These are phyloP conservation scores for Zenarchopterus dispar DNA, from an alignment of 2,797 vertebrate genomes.

Conservation along the genomic window DNA sequence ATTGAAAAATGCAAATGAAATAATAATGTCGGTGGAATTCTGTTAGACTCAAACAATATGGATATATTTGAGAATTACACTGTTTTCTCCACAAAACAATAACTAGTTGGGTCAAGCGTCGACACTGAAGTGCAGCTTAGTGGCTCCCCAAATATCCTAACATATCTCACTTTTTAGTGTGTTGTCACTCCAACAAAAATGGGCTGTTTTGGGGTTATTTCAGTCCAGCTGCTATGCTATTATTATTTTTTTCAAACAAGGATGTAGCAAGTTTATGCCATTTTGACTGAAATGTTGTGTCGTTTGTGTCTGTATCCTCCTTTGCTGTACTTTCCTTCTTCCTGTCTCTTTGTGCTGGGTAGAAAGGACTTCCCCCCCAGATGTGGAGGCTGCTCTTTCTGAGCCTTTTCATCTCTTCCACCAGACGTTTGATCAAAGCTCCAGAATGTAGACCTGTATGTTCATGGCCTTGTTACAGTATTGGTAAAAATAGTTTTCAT, in stretches of 20 bases:
- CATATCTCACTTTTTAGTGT: constrained; percentile 32
- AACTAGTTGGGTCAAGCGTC: too few species aligned
- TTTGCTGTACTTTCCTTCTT: constrained; percentile 64
- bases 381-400: constrained; percentile 57
- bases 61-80: too few species aligned
- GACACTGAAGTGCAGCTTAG: too few species aligned
- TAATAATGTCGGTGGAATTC: too few species aligned
- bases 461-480: constrained; percentile 66
- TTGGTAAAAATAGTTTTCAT: constrained; percentile 54
- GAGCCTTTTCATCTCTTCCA: constrained; percentile 48
- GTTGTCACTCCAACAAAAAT: constrained; percentile 32
- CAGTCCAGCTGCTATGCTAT: constrained; percentile 22
- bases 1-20: too few species aligned
- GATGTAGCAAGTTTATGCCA: constrained; percentile 51
- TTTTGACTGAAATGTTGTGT: constrained; percentile 77
- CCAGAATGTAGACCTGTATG: constrained; percentile 40
- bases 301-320: constrained; percentile 49
- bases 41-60: too few species aligned
- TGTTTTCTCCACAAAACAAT: too few species aligned
- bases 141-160: constrained; percentile 17
- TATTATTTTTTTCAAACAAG: constrained; percentile 28
- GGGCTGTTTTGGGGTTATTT: constrained; percentile 24
- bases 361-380: constrained; percentile 72
- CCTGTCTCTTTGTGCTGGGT: constrained; percentile 62
- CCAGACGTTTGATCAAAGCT: constrained; percentile 68